These are phyloP conservation scores for Myrmecophaga tridactyla DNA, from an alignment of 2,113 vertebrate species.

Conservation along the genomic window DNA sequence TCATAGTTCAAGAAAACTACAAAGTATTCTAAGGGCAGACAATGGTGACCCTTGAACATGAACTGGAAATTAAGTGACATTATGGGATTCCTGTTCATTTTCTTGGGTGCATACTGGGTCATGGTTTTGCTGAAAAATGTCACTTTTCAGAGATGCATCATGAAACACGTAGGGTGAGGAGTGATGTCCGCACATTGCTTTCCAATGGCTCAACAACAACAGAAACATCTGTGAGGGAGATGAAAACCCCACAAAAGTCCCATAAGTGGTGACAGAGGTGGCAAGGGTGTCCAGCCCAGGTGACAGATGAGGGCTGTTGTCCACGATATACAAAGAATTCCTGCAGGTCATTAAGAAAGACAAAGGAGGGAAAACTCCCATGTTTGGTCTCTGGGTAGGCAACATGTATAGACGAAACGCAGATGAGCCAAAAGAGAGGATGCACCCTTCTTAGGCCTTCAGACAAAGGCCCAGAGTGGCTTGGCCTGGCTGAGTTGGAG, in stretches of 20 bases:
- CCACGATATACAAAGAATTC: too few relatives aligned
- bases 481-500: not conserved
- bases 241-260: not conserved
- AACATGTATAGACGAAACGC: not conserved
- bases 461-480: too few relatives aligned
- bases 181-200: not conserved
- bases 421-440: not conserved
- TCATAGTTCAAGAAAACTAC: not conserved
- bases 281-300: not conserved
- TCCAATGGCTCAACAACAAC: not conserved
- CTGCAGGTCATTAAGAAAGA: not conserved
- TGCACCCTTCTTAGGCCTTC: not conserved
- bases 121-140: not conserved
- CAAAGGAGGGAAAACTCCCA: not conserved
- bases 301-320: not conserved
- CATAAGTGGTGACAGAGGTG: not conserved
- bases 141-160: not conserved
- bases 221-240: not conserved
- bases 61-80: not conserved
- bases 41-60: not conserved
- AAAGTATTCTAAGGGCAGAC: not conserved
- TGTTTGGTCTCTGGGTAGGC: not conserved
- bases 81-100: not conserved
- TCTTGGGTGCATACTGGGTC: not conserved
- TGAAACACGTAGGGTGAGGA: not conserved